Evolutionary conservation across 2,113 vertebrate species (phyloP), one percentile per base, ranked within the genome.

Genomic region (Cathartes aura): DNA sequence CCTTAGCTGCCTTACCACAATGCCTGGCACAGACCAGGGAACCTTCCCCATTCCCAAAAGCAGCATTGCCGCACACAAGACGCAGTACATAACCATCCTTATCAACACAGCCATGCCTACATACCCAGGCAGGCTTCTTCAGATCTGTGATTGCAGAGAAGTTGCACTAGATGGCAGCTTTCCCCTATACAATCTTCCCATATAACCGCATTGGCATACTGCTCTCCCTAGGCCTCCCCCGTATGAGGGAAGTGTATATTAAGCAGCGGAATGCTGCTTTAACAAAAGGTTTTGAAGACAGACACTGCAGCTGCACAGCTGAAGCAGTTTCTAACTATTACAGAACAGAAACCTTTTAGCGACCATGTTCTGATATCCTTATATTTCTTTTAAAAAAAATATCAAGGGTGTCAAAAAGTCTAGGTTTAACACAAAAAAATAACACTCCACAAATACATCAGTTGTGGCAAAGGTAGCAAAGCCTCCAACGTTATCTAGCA

Each of bases 81-180:
- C 0, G 0, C n/a, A 7, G 50, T 4, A 4, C 55, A 17, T 5
- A 40, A 27, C 29, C 66, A 3, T 12, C 47, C 34, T 21, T 4
- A 29, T 0, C 32, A 5, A 27, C 19, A 1, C 27, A 6, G 67
- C 48, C 15, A 0, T 0, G 12, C 6, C 19, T 1, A 13, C 8
- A 1, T 19, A 36, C 2, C 2, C 62, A 2, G 30, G 19, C 19
- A 22, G 34, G 5, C 13, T 53, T 15, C 8, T 22, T 4, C 7
- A 6, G 12, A 5, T 4, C 30, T 40, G 80, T 19, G 64, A 45
- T 66, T 89, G 38, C 94, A 9, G 24, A 48, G 18, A 72, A 87
- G 68, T 1, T 82, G 58, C 94, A 12, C 90, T 92, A 92, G 97
- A 66, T 93, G 94, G 95, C 92, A 91, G 71, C 62, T 95, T 73